These are phyloP conservation scores for Acanthopagrus latus DNA, from an alignment of 2,797 vertebrate species.

Conservation along the genomic window DNA sequence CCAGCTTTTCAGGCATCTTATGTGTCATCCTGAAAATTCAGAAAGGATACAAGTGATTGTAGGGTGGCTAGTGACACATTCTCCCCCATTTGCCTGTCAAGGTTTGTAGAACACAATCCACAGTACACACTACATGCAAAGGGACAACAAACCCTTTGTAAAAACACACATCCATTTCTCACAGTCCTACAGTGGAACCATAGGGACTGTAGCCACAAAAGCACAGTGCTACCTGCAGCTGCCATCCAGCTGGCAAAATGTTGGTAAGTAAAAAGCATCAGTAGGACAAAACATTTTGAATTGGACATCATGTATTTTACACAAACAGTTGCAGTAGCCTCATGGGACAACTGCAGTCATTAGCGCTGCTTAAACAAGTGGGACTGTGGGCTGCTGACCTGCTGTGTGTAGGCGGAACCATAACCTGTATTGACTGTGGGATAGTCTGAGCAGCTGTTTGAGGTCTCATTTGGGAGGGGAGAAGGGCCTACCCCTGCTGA, in stretches of 20 bases:
- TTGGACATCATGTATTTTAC: conserved; percentile 23
- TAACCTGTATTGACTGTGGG: conserved; percentile 52
- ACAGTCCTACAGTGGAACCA: conserved; percentile 8
- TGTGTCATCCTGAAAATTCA: conserved; percentile 18
- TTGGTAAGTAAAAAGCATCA: conserved; percentile 25
- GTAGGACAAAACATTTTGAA: background rate
- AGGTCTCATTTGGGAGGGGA: conserved; percentile 70
- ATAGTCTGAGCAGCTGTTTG: conserved; percentile 61
- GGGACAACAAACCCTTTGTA: conserved; percentile 2
- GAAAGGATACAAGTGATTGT: background rate
- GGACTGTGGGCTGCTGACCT: conserved; percentile 4
- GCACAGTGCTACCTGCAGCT: conserved; percentile 21
- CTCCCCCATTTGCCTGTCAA: conserved; percentile 28
- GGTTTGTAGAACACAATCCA: conserved; percentile 3
- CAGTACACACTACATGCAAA: background rate
- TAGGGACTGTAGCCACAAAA: conserved; percentile 10
- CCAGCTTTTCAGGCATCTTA: conserved; percentile 20
- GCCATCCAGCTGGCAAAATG: conserved; percentile 36
- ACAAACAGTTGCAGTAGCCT: conserved; percentile 16
- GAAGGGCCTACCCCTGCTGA: conserved; percentile 75
- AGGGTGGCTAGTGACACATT: conserved; percentile 4
- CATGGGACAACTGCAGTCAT: conserved; percentile 31
- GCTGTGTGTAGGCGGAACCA: conserved; percentile 45
- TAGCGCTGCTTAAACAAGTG: conserved; percentile 10
- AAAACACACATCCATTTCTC: conserved; percentile 8